Evolutionary conservation across 2,888 invertebrate genomes (phyloP).

Genomic region (Epinotia nisella): DNA sequence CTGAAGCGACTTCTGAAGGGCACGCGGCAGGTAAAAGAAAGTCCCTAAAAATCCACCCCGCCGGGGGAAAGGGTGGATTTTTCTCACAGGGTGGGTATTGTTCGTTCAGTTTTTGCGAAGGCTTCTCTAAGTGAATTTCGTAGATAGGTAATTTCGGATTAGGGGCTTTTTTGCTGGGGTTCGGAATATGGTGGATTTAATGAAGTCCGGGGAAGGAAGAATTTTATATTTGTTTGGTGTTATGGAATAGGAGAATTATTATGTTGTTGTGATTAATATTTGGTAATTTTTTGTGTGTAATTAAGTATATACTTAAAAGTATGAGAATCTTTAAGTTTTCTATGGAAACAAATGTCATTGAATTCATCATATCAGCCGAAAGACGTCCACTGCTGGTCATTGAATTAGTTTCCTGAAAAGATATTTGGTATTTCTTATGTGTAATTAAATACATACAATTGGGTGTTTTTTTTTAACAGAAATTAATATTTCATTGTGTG

Average conservation of each 20-base stretch:
- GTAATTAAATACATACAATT: not conserved
- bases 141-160: constrained; percentile 65
- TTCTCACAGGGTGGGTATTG: constrained; percentile 50
- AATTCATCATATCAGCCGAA: no score
- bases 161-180: constrained; percentile 46
- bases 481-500: no score
- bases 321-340: not conserved
- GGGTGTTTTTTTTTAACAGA: no score
- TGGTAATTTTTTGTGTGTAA: not conserved
- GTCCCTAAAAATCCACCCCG: constrained; percentile 77
- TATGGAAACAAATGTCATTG: no score
- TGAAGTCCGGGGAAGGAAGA: constrained; percentile 16
- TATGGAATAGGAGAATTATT: not conserved
- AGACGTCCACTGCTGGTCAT: no score
- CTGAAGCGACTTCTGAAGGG: constrained; percentile 35
- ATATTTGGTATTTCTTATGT: not conserved
- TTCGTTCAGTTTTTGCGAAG: constrained; percentile 65
- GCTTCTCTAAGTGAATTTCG: constrained; percentile 72
- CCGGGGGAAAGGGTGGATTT: constrained; percentile 50
- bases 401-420: no score
- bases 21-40: constrained; percentile 73
- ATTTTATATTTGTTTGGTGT: constrained; percentile 3
- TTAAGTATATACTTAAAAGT: not conserved
- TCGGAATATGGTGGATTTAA: constrained; percentile 32
- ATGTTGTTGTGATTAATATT: not conserved